Evolutionary conservation across 2,113 vertebrate species (phyloP).

Genomic region (Mastomys coucha): DNA sequence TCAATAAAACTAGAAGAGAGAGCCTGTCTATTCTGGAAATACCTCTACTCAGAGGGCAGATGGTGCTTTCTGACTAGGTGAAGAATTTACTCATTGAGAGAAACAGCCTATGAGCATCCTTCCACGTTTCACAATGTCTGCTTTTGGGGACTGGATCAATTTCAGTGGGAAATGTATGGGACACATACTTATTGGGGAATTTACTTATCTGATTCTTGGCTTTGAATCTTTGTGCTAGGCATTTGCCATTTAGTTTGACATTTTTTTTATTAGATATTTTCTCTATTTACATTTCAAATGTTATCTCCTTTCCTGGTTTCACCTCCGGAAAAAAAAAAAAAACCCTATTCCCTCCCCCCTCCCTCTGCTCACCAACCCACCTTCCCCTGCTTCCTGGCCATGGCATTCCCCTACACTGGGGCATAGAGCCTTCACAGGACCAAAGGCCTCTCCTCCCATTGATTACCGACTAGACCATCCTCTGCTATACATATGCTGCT

Average conservation of each 20-base stretch:
- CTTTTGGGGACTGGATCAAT: neutral
- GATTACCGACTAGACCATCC: too few relatives aligned
- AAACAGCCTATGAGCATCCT: neutral
- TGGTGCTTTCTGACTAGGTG: neutral
- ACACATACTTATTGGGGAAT: neutral
- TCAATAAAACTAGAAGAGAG: neutral
- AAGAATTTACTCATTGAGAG: neutral
- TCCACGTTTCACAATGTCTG: neutral
- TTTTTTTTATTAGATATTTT: too few relatives aligned
- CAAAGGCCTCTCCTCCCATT: too few relatives aligned
- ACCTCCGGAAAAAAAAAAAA: too few relatives aligned
- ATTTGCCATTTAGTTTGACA: neutral
- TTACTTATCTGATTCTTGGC: neutral
- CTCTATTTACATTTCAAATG: too few relatives aligned
- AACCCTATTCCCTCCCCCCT: too few relatives aligned
- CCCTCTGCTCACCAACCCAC: too few relatives aligned
- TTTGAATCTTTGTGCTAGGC: neutral
- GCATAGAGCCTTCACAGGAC: too few relatives aligned
- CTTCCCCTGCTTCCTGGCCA: too few relatives aligned
- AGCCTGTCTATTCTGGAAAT: neutral
- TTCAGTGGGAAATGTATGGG: neutral
- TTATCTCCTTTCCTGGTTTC: too few relatives aligned
- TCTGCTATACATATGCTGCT: too few relatives aligned
- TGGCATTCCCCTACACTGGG: too few relatives aligned
- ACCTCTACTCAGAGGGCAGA: neutral